Base-by-base conservation (phyloP, 2,797 vertebrate genomes). In the Columba guinea region DNA sequence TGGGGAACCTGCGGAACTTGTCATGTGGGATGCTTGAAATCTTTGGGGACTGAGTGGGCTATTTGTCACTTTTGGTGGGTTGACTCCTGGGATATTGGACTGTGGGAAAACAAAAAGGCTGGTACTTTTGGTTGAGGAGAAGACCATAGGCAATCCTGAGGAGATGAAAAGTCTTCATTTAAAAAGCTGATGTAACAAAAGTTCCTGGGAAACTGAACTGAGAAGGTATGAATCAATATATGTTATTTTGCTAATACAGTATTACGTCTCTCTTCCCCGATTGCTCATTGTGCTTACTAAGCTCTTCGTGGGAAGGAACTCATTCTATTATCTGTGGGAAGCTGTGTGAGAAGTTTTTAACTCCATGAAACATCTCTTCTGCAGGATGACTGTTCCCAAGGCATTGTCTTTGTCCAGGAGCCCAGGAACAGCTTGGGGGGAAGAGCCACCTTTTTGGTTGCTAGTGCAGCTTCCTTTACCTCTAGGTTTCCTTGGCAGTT, bases 1-100 rank as follows among this genome's bases (percentile, higher is more conserved):
- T 73, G 80, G 76, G 80, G 63, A 95, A 88, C 93, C 74, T 95
- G 95, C 85, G 88, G 80, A 88, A 65, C 96, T 80, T 58, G 93
- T 81, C 56, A 28, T 0, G n/a, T 79, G 76, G 74, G 48, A 73
- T 95, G 52, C 88, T 69, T 94, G 74, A 56, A 34, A 82, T 93
- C 89, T 92, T 73, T 68, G 77, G 85, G 88, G 64, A 55, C 55
- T 89, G 90, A 84, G 67, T 93, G 77, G 74, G 34, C 70, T 94
- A 17, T 92, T 90, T 89, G 84, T 90, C 60, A 73, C 59, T 95
- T 94, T 88, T 71, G 74, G 69, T 87, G 51, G 24, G 18, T 63
- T 87, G 65, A 28, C 55, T 84, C 55, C 35, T 73, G 44, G 23
- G 18, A 24, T 41, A 35, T 63, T n/a, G 64, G 30, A 23, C 44